Conservation (phyloP, 2,113 vertebrate species). For the Pseudolaguvia tuberculata region DNA sequence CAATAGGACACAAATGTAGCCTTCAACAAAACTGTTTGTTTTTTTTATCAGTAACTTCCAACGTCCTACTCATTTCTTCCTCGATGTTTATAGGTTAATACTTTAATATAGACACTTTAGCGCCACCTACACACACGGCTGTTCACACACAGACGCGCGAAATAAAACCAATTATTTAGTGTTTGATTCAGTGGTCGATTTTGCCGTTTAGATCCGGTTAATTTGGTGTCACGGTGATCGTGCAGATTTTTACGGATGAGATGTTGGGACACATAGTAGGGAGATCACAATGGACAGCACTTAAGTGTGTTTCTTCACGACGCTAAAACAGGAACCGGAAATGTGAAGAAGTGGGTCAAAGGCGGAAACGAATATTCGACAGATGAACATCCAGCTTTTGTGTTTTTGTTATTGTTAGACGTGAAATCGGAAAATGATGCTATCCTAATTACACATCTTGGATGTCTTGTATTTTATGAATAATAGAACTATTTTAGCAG, state of each 20-base stretch:
- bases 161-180: neutral
- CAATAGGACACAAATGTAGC: no score
- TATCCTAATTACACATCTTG: neutral
- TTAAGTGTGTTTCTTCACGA: no score
- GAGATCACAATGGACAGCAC: neutral
- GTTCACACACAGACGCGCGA: neutral
- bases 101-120: neutral
- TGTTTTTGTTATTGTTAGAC: neutral
- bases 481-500: neutral
- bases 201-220: neutral
- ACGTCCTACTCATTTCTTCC: neutral
- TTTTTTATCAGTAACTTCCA: neutral
- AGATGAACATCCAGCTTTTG: neutral
- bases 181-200: no score
- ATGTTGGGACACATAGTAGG: neutral
- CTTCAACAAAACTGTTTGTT: no score
- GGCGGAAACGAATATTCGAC: neutral
- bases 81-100: neutral
- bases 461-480: neutral
- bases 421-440: neutral
- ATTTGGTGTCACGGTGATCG: neutral
- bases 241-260: neutral
- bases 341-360: neutral
- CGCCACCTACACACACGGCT: neutral
- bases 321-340: constrained; percentile 14